phyloP scores from a whole-genome alignment of 2,888 invertebrate genomes.

The Lacanobia oleracea region DNA sequence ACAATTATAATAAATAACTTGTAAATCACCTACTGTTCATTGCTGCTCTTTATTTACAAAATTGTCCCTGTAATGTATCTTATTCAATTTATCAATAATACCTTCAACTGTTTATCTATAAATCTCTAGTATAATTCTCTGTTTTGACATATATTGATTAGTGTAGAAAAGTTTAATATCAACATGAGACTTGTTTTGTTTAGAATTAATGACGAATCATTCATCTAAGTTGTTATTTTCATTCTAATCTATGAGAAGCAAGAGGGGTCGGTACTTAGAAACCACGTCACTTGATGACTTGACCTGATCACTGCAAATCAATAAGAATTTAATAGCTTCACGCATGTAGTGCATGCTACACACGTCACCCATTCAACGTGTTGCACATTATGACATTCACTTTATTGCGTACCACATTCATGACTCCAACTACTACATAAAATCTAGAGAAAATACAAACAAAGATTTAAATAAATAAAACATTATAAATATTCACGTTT shows the following conservation, averaged over 20 bases:
- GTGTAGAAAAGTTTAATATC: background rate
- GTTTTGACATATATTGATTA: background rate
- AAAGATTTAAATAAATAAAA: background rate
- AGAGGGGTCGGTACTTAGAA: constrained; percentile 67
- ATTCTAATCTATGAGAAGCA: constrained; percentile 41
- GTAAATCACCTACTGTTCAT: constrained; percentile 17
- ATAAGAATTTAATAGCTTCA: constrained; percentile 60
- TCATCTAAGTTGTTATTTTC: constrained; percentile 32
- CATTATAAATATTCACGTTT: constrained; percentile 2
- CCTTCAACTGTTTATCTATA: background rate
- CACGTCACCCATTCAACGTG: constrained; percentile 65
- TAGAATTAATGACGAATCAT: constrained; percentile 9
- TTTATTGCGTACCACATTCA: constrained; percentile 19
- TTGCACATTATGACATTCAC: constrained; percentile 23
- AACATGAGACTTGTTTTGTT: constrained; percentile 12
- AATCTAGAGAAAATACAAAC: constrained; percentile 9
- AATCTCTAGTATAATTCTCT: background rate
- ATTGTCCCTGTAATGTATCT: background rate
- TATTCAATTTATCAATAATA: background rate
- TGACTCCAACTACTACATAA: constrained; percentile 7
- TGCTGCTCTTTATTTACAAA: constrained; percentile 8
- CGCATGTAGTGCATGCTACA: constrained; percentile 60
- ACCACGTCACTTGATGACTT: constrained; percentile 44
- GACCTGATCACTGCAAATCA: constrained; percentile 61
- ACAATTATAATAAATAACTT: constrained; percentile 44